Evolutionary conservation across 2,888 invertebrate species (phyloP).

Genomic region (Agrenia bidenticulata): DNA sequence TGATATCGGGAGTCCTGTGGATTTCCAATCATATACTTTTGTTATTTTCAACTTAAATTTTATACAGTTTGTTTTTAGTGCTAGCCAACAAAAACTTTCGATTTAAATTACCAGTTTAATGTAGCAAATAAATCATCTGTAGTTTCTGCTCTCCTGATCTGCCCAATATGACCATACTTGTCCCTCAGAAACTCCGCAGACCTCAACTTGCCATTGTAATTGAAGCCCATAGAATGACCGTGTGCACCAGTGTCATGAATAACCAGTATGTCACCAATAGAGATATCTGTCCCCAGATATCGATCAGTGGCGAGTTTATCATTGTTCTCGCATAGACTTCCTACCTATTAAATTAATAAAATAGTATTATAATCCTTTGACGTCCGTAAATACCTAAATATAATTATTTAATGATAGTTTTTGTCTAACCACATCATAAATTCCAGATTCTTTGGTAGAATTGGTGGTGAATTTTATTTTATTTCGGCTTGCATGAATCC

Average conservation of each 20-base stretch:
- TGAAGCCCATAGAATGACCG: conserved; percentile 29
- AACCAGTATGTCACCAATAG: conserved; percentile 22
- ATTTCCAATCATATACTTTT: too few species aligned
- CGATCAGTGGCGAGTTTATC: conserved; percentile 25
- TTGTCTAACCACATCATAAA: conserved; percentile 26
- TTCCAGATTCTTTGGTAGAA: not conserved
- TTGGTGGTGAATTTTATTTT: not conserved
- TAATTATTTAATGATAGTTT: not conserved
- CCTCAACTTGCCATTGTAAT: conserved; percentile 30
- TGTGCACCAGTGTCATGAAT: conserved; percentile 30
- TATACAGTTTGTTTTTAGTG: too few species aligned
- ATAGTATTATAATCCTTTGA: too few species aligned
- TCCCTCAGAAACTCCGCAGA: conserved; percentile 25
- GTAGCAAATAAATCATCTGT: conserved; percentile 19
- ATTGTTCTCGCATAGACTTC: conserved; percentile 29
- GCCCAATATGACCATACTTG: not conserved
- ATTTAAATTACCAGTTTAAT: conserved; percentile 17
- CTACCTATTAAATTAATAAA: conserved; percentile 16
- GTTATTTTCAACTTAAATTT: too few species aligned
- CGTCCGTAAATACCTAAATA: not conserved
- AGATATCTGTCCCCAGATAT: conserved; percentile 2
- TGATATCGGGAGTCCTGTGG: too few species aligned
- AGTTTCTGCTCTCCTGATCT: conserved; percentile 20
- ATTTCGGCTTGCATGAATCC: not conserved
- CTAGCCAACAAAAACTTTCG: too few species aligned